Base-by-base conservation (phyloP, 1,140 invertebrate genomes). In the Zaprionus nigranus region DNA sequence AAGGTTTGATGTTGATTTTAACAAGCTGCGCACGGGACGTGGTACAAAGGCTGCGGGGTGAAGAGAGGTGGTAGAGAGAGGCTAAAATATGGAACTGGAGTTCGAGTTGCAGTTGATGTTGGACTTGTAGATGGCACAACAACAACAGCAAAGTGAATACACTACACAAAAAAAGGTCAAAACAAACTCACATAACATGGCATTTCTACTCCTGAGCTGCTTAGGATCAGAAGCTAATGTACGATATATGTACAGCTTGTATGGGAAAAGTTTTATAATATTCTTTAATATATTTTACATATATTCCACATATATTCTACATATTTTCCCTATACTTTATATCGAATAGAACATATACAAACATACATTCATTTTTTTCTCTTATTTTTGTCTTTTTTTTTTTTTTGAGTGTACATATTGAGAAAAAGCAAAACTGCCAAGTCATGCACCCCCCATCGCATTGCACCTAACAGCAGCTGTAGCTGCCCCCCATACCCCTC, bases 1-100 rank as follows among this genome's bases (percentile, higher is more conserved):
- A 88, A 88, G 84, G 84, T 88, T 88, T 88, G 84, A 88, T 88
- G 84, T 88, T 88, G 84, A 90, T 88, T 88, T 88, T 86, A 88
- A 88, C 84, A 60, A 87, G 84, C 78, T 66, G 69, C 75, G 56
- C 66, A 66, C 62, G 40, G 66, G 69, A 56, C 67, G 59, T 60
- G 40, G 40, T 46, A 46, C 40, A 54, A 17, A 46, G 67, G 63
- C 49, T 17, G 6, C 3, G 17, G 65, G 15, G 51, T 2, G 24
- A 12, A 13, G 20, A 34, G 34, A 13, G 5, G 22, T n/a, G 17
- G 9, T 12, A 46, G 12, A 7, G 2, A 36, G 64, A 5, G 53
- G 26, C 13, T 49, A 66, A 79, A 51, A 60, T 72, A 62, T 75
- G 64, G 60, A 75, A 70, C 67, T 75, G 66, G 66, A 75, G 66